Conservation (phyloP, 2,797 vertebrate genomes). For the Cuniculus paca region DNA sequence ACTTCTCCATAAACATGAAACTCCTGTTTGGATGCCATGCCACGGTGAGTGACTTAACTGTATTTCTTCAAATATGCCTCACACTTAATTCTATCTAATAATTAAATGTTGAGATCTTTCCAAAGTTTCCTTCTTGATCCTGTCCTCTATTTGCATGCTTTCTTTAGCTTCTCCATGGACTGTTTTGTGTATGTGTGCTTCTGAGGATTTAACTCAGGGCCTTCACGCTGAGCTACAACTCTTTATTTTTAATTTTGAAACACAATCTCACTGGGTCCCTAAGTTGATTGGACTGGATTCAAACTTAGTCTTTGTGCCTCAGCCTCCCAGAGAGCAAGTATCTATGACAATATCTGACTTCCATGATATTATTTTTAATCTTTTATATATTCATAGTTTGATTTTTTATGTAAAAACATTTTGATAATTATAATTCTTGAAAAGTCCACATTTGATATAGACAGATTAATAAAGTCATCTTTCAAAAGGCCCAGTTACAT, state of each 20-base stretch:
- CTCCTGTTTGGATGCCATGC: neutral
- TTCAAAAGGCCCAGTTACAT: neutral
- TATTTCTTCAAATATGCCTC: neutral
- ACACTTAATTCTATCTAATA: neutral
- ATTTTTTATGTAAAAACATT: neutral
- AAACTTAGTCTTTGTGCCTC: neutral
- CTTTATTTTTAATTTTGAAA: neutral
- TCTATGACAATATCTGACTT: neutral
- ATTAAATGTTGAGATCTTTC: neutral
- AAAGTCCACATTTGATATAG: neutral
- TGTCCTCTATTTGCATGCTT: neutral
- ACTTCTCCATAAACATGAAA: neutral
- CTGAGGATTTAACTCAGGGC: neutral
- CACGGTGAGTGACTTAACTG: neutral
- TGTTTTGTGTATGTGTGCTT: neutral
- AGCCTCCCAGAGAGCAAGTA: neutral
- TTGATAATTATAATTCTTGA: neutral
- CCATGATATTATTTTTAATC: neutral
- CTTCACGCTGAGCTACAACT: neutral
- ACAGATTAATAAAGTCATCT: neutral
- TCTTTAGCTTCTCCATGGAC: neutral
- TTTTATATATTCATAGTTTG: neutral
- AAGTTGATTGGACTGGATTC: neutral
- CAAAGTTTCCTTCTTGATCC: neutral
- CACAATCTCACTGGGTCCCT: neutral